Evolutionary conservation across 1,140 invertebrate genomes (phyloP).

Genomic region (Eulimnadia texana): DNA sequence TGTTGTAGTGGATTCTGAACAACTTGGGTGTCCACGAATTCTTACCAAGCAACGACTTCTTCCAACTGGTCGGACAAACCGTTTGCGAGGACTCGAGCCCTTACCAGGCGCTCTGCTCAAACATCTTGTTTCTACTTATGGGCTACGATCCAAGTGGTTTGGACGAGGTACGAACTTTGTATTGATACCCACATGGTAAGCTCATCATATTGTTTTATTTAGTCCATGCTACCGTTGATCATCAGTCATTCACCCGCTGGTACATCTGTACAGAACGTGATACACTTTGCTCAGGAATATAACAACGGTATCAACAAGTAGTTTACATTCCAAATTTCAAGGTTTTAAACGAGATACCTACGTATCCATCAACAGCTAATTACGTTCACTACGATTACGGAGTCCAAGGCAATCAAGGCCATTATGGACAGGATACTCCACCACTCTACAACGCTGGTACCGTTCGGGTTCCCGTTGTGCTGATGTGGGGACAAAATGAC

Average conservation of each 20-base stretch:
- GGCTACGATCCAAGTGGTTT: conserved; percentile 53
- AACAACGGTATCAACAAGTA: conserved; percentile 36
- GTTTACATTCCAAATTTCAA: no score
- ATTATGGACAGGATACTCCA: conserved; percentile 41
- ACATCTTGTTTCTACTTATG: conserved; percentile 44
- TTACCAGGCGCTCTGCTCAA: conserved; percentile 44
- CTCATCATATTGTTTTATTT: conserved; percentile 2
- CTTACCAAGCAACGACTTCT: conserved; percentile 30
- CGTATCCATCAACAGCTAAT: conserved; percentile 9
- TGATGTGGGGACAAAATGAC: conserved; percentile 55
- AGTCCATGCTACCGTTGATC: conserved; percentile 57
- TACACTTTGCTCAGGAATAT: conserved; percentile 58
- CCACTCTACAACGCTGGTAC: conserved; percentile 48
- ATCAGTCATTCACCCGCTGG: conserved; percentile 68
- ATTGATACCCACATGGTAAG: not conserved
- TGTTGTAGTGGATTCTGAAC: conserved; percentile 17
- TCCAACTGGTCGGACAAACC: conserved; percentile 31
- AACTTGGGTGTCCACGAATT: conserved; percentile 37
- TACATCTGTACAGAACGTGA: conserved; percentile 57
- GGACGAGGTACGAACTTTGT: conserved; percentile 35
- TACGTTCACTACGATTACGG: conserved; percentile 49
- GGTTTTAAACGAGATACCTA: not conserved
- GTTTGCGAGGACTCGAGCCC: conserved; percentile 32
- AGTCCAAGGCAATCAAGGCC: conserved; percentile 33
- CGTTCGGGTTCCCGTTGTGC: conserved; percentile 43